phyloP scores from a whole-genome alignment of 2,797 vertebrate species.

The Gephyroberyx darwinii region DNA sequence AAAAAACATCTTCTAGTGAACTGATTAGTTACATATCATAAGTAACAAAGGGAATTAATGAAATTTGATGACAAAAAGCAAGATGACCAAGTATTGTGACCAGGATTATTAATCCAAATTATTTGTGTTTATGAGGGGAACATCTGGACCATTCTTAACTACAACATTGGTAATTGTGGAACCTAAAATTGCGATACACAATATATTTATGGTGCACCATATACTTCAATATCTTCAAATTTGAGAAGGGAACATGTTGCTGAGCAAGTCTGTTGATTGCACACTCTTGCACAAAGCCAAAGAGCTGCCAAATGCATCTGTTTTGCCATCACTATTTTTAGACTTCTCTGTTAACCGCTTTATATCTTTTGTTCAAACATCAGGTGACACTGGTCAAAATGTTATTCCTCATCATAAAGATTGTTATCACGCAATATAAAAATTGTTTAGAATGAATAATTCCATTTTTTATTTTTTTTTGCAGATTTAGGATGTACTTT shows the following conservation, averaged over 20 bases:
- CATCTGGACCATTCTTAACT: neutral
- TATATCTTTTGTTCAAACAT: conserved; percentile 57
- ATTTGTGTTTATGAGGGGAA: neutral
- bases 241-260: conserved; percentile 19
- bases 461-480: conserved; percentile 27
- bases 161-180: neutral
- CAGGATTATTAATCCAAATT: no score
- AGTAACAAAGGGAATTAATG: neutral
- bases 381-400: conserved; percentile 43
- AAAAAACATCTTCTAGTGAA: neutral
- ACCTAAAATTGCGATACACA: conserved; percentile 11
- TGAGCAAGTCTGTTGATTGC: conserved; percentile 29
- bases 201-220: conserved; percentile 21
- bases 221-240: conserved; percentile 22
- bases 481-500: neutral
- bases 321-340: conserved; percentile 57
- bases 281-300: conserved; percentile 50
- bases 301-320: conserved; percentile 54
- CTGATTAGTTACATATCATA: neutral
- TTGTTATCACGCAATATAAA: conserved; percentile 2
- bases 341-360: conserved; percentile 47
- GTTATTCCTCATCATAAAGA: neutral
- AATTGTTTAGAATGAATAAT: conserved; percentile 15
- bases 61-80: neutral
- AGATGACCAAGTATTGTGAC: neutral